Evolutionary conservation across 2,113 vertebrate species (phyloP).

Genomic region (Notothenia rossii): DNA sequence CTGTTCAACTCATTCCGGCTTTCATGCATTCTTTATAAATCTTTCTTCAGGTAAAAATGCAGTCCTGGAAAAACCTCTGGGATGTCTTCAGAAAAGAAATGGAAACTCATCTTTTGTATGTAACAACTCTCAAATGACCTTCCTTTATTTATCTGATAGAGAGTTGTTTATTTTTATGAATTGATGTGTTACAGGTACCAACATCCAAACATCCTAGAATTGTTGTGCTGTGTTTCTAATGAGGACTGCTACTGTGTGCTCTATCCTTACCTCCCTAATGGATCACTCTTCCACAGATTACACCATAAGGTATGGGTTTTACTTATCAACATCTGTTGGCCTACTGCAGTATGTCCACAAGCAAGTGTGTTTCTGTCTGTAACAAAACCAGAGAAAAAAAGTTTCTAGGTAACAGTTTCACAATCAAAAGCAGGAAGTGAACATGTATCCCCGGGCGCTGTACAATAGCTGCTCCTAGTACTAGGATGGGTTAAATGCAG

Average conservation of each 20-base stretch:
- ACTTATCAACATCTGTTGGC: background rate
- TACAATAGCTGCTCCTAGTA: too few relatives aligned
- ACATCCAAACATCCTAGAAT: conserved; percentile 82
- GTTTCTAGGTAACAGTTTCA: background rate
- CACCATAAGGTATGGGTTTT: conserved; percentile 65
- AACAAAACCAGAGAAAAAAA: too few relatives aligned
- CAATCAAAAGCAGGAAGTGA: conserved; percentile 6
- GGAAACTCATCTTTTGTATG: conserved; percentile 84
- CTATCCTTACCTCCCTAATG: conserved; percentile 81
- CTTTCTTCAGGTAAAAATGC: conserved; percentile 52
- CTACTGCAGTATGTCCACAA: background rate
- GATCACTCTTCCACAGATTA: conserved; percentile 82
- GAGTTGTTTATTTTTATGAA: background rate
- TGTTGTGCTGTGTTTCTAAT: conserved; percentile 78
- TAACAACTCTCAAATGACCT: background rate
- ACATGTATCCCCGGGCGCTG: too few relatives aligned
- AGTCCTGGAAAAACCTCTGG: conserved; percentile 79
- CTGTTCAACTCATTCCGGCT: too few relatives aligned
- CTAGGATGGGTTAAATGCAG: too few relatives aligned
- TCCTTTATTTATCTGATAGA: background rate
- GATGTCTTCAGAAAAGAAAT: conserved; percentile 83
- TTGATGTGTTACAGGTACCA: conserved; percentile 63
- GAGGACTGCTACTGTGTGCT: conserved; percentile 79
- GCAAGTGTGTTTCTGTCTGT: background rate
- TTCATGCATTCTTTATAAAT: background rate